Percentiles rank a stretch among this genome's conserved stretches.
These are phyloP conservation scores for Philaenus spumarius DNA, from an alignment of 1,140 invertebrate genomes.

Conservation along the genomic window DNA sequence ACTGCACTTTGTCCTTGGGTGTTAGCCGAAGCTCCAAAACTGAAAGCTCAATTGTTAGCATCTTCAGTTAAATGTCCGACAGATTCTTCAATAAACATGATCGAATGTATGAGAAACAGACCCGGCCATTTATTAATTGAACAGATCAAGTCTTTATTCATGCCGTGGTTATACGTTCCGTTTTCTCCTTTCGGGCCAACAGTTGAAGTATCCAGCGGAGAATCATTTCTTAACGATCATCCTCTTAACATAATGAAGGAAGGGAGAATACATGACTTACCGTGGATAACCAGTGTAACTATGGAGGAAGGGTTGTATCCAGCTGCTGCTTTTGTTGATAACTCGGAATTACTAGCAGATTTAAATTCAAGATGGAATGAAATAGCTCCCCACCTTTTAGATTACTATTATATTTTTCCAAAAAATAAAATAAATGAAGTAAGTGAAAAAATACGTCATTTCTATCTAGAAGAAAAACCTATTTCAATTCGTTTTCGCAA, in stretches of 20 bases:
- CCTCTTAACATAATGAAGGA: constrained; percentile 21
- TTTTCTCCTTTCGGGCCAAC: constrained; percentile 14
- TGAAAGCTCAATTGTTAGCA: constrained; percentile 60
- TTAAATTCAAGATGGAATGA: constrained; percentile 26
- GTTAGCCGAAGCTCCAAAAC: constrained; percentile 52
- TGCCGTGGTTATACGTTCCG: background rate
- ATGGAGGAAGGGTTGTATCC: constrained; percentile 35
- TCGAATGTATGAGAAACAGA: constrained; percentile 59
- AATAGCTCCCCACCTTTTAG: constrained; percentile 28
- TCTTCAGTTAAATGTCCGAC: constrained; percentile 60
- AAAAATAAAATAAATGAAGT: constrained; percentile 9
- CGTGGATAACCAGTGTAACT: constrained; percentile 34
- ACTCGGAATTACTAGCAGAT: constrained; percentile 17
- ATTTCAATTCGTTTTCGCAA: constrained; percentile 12
- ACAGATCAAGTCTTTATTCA: background rate
- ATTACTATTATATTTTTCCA: constrained; percentile 27
- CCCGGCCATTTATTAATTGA: constrained; percentile 48
- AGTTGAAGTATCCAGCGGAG: constrained; percentile 14
- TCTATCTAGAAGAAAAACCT: constrained; percentile 22
- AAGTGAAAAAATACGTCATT: constrained; percentile 22
- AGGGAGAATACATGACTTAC: constrained; percentile 8
- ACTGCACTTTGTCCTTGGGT: constrained; percentile 65
- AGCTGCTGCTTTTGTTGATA: constrained; percentile 17
- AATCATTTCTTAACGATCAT: constrained; percentile 34
- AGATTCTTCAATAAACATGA: constrained; percentile 46